These are phyloP conservation scores for Irena cyanogastra DNA, from an alignment of 2,113 vertebrate species.

Conservation along the genomic window DNA sequence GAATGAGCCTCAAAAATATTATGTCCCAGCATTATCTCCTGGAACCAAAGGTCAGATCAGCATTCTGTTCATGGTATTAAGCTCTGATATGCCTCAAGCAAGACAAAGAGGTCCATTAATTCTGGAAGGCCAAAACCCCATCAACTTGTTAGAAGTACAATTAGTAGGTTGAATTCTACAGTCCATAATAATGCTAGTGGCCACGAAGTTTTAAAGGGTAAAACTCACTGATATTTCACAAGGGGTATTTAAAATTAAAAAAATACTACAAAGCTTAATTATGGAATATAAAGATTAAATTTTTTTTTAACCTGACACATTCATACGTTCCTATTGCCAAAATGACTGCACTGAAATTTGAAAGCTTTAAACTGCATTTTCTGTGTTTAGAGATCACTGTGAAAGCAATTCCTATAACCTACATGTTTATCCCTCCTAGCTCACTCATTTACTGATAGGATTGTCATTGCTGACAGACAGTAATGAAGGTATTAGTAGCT, in stretches of 20 bases:
- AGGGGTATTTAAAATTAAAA: not conserved
- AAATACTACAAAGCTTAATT: not conserved
- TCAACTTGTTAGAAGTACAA: not conserved
- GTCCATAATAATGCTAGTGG: not conserved
- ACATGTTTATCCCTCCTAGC: slow-evolving; percentile 43
- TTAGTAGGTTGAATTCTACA: not conserved
- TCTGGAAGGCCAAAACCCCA: slow-evolving; percentile 35
- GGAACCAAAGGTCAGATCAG: slow-evolving; percentile 32
- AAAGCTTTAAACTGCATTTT: slow-evolving; percentile 37
- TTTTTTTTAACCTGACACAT: not conserved
- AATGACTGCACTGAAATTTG: slow-evolving; percentile 10
- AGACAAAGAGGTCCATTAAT: slow-evolving; percentile 50
- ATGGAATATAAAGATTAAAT: slow-evolving; percentile 23
- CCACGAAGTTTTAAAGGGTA: not conserved
- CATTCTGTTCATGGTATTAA: slow-evolving; percentile 28
- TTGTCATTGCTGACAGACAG: slow-evolving; percentile 35
- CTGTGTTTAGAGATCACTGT: slow-evolving; percentile 34
- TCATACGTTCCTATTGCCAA: slow-evolving; percentile 6
- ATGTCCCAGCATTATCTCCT: not conserved
- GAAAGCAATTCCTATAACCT: slow-evolving; percentile 55
- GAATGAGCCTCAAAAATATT: slow-evolving; percentile 40
- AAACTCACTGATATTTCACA: not conserved
- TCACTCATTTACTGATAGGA: slow-evolving; percentile 43
- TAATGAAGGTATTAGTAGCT: slow-evolving; percentile 59
- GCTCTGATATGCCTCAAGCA: not conserved